Base-by-base conservation (phyloP, 2,888 invertebrate genomes). In the Pseudococcus viburni region DNA sequence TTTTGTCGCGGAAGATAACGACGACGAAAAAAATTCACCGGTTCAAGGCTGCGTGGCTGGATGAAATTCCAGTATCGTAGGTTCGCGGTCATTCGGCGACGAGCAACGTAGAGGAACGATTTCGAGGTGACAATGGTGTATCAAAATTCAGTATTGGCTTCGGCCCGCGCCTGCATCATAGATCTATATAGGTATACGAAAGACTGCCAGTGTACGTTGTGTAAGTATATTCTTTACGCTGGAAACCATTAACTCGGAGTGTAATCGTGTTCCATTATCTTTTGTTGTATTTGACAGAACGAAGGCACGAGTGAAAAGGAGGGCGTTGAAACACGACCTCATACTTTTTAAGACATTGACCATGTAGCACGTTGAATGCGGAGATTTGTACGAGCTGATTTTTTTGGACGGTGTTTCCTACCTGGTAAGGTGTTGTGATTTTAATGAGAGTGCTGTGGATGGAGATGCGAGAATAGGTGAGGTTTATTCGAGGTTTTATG, bases 301-400 rank as follows among this genome's bases (percentile, higher is more conserved):
- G 46, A 46, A 83, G 80, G 46, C 46, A 83, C 73, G 73, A 73
- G 73, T 73, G 73, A 46, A 83, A 83, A 83, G 42, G 19, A 83
- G 80, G 80, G 80, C 80, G 80, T 83, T 46, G 42, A 73, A 83
- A 83, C 80, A 83, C 80, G 80, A 83, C 80, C 80, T 83, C 42
- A 83, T 83, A 83, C 46, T 83, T 83, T 83, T 83, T 83, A 83
- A 83, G 80, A 83, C 80, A 83, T 83, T 83, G 80, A 83, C 80
- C 80, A 83, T 83, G 80, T 83, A 83, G 8, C 46, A 46, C 46
- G 77, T 15, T n/a, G 8, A 77, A 77, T 15, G 17, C 6, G 39
- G 12, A 1, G 64, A 22, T 64, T 59, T n/a, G 59, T n/a, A 59
- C n/a, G 59, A 42, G 9, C 22, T n/a, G 19, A 59, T 59, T 33